Conservation (phyloP, 2,113 vertebrate species). For the Hypocryptadius cinnamomeus region DNA sequence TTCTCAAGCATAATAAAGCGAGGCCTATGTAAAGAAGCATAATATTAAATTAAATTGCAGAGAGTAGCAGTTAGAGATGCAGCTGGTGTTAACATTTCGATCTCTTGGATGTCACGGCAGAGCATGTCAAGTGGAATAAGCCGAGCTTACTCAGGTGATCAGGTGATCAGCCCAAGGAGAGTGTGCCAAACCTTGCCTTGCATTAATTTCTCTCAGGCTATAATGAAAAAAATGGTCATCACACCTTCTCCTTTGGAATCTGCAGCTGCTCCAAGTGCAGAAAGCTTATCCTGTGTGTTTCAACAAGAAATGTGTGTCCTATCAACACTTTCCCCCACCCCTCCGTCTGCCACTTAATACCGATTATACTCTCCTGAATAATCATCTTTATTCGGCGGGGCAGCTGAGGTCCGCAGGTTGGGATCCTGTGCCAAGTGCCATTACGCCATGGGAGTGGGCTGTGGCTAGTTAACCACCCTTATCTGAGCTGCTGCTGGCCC, state of each 20-base stretch:
- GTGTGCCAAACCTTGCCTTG: constrained; percentile 72
- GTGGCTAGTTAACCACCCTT: not conserved
- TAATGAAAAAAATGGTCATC: not conserved
- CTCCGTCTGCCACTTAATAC: constrained; percentile 57
- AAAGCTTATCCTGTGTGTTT: not conserved
- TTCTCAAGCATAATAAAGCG: constrained; percentile 49
- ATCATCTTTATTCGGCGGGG: constrained; percentile 73
- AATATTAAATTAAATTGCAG: constrained; percentile 36
- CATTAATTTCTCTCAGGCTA: constrained; percentile 36
- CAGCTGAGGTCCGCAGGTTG: constrained; percentile 71
- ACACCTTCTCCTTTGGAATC: not conserved
- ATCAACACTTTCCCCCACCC: constrained; percentile 28
- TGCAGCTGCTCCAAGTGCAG: not conserved
- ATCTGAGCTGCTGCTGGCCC: not conserved
- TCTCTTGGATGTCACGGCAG: constrained; percentile 12
- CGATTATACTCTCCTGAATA: constrained; percentile 70
- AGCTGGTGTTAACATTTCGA: constrained; percentile 43
- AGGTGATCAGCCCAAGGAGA: constrained; percentile 58
- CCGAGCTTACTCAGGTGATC: constrained; percentile 72
- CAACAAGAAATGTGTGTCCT: not conserved
- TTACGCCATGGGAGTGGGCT: not conserved
- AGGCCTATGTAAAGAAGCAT: constrained; percentile 13
- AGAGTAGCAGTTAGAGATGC: constrained; percentile 13
- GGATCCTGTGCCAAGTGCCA: constrained; percentile 59
- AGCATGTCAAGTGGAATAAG: constrained; percentile 75